Conservation (phyloP, 2,797 vertebrate species). For the Ptychadena robeensis region DNA sequence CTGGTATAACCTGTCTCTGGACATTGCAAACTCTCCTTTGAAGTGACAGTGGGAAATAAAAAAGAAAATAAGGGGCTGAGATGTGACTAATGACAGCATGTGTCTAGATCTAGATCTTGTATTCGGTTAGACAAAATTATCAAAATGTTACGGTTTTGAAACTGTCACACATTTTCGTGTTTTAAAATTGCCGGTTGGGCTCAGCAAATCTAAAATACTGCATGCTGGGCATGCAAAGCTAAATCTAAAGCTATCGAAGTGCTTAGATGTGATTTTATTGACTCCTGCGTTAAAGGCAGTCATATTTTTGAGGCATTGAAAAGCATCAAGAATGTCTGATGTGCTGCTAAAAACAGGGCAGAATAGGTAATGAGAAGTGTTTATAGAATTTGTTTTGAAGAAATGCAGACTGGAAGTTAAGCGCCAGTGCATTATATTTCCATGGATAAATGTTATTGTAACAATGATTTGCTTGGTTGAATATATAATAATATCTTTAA, state of each 20-base stretch:
- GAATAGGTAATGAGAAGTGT: background rate
- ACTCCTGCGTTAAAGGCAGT: background rate
- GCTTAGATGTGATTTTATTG: background rate
- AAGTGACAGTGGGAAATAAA: background rate
- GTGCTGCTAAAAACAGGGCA: background rate
- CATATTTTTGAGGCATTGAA: background rate
- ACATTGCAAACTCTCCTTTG: background rate
- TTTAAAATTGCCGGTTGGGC: background rate
- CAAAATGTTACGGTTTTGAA: background rate
- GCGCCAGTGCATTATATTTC: background rate
- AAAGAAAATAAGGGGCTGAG: no score
- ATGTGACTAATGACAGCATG: no score
- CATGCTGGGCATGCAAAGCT: background rate
- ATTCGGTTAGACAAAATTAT: background rate
- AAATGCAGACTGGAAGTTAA: background rate
- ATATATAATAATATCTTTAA: no score
- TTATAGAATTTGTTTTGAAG: background rate
- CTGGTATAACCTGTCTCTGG: background rate
- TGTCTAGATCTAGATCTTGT: background rate
- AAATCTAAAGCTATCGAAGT: background rate
- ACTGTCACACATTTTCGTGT: background rate
- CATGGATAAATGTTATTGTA: no score
- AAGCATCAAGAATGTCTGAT: background rate
- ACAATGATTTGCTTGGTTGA: no score
- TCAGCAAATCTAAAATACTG: background rate